Base-by-base conservation (phyloP, 2,888 invertebrate genomes). In the Uropetala carovei region DNA sequence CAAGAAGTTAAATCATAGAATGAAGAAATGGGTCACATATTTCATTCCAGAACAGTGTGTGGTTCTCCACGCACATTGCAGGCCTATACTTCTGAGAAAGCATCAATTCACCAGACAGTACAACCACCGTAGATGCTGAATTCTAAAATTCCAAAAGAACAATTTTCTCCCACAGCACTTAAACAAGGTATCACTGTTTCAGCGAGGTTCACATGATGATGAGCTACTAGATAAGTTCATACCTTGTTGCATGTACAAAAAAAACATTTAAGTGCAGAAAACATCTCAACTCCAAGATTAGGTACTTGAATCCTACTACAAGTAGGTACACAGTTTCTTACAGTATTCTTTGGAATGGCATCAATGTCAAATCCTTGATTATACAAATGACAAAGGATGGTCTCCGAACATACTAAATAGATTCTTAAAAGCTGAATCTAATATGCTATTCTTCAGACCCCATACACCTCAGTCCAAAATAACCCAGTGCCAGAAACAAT, bases 271-370 rank as follows among this genome's bases (percentile, higher is more conserved):
- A 75, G 75, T 75, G 75, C 75, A 75, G 75, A 75, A 75, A 75
- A 9, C 4, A 22, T 16, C 75, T 27, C 13, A 43, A 43, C 43
- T 43, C 43, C 43, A 27, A 27, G 27, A 75, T 75, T 75, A n/a
- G 3, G 27, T 27, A 75, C 75, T 27, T 10, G 27, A 27, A 27
- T 27, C 27, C 75, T 22, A 27, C 22, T 11, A 75, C 1, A 75
- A 75, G 27, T 10, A 14, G 27, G 27, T 75, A 43, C 27, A 10
- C 10, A 22, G 13, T 0, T 43, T 64, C 30, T 64, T 2, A 8
- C n/a, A 27, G 43, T 89, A 30, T 89, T 68, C 89, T 89, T 89
- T 68, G 89, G 89, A 89, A 89, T 68, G 43, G 89, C 43, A 89
- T 89, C 64, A 13, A 43, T 56, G 43, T 2, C 10, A 18, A 56